A percentile compares a stretch with the other conserved stretches of the same genome.
Conservation (phyloP, 2,113 vertebrate genomes). For the Campylorhamphus procurvoides region DNA sequence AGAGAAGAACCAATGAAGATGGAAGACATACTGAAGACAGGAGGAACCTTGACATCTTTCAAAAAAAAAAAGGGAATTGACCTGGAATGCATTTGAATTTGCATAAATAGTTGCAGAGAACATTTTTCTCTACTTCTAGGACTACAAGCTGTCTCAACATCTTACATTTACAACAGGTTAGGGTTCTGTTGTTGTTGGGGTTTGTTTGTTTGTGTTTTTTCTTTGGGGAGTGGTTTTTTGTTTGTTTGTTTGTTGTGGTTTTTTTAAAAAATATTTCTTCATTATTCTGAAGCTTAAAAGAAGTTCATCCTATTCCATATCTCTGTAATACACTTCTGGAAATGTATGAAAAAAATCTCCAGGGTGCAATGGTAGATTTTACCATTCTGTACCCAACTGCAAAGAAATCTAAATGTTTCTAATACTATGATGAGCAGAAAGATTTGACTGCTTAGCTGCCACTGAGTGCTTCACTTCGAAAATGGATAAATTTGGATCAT, state of each 20-base stretch:
- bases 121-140: neutral
- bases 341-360: neutral
- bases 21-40: neutral
- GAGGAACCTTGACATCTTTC: neutral
- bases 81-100: neutral
- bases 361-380: neutral
- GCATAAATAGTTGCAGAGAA: neutral
- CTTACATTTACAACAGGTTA: neutral
- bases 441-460: neutral
- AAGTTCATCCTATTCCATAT: neutral
- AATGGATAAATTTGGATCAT: conserved; percentile 4
- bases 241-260: too few species aligned
- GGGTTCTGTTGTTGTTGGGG: neutral
- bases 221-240: neutral
- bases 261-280: neutral
- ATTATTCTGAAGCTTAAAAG: neutral
- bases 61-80: neutral
- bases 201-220: neutral
- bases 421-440: neutral
- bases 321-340: neutral
- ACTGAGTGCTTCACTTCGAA: neutral
- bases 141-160: neutral
- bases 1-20: neutral
- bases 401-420: neutral
- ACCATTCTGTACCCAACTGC: neutral